A percentile compares a stretch with the other conserved stretches of the same genome.
These are phyloP conservation scores for Leuctra nigra DNA, from an alignment of 2,888 invertebrate genomes.

Conservation along the genomic window DNA sequence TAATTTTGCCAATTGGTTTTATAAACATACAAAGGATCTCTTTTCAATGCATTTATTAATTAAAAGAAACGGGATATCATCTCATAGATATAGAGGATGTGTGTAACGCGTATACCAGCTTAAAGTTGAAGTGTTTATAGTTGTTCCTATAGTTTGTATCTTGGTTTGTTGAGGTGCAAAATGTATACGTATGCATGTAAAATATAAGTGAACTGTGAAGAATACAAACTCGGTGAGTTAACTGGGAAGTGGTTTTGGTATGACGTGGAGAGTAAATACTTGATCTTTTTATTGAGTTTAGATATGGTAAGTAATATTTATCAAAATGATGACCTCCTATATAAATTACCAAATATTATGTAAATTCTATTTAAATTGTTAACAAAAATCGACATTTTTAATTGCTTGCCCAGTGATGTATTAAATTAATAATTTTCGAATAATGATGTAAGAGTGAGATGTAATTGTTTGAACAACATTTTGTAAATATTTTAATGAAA, in stretches of 20 bases:
- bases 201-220: background rate
- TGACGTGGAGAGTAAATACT: too few relatives aligned
- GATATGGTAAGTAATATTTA: background rate
- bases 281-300: background rate
- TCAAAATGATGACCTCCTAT: background rate
- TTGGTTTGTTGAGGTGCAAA: background rate
- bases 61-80: background rate
- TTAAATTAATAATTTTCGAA: too few relatives aligned
- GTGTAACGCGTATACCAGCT: background rate
- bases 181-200: background rate
- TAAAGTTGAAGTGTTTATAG: background rate
- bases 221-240: too few relatives aligned
- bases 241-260: too few relatives aligned
- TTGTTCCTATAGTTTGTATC: background rate
- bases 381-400: background rate
- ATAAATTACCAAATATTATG: background rate
- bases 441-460: too few relatives aligned
- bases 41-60: conserved; percentile 19
- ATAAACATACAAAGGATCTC: conserved; percentile 18
- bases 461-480: too few relatives aligned
- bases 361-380: background rate
- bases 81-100: background rate
- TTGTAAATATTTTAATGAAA: too few relatives aligned
- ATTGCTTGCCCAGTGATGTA: background rate
- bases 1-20: background rate